These are phyloP conservation scores for Aradophagus sp. DNA, from an alignment of 1,140 invertebrate species.

Conservation along the genomic window DNA sequence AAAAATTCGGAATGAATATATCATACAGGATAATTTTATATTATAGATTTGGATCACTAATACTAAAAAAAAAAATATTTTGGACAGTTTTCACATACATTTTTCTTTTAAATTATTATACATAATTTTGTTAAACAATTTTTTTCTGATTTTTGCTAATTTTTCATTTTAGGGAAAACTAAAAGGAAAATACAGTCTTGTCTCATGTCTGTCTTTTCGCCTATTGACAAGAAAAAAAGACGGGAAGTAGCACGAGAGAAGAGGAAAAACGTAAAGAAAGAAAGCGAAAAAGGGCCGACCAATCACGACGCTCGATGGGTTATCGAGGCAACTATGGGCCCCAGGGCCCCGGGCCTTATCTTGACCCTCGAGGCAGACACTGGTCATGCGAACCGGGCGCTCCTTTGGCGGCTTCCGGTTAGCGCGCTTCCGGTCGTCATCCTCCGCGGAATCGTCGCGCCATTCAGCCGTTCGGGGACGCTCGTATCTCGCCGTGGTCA, in stretches of 20 bases:
- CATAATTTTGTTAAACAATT: too few relatives aligned
- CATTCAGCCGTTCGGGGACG: conserved; percentile 63
- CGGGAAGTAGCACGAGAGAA: not conserved
- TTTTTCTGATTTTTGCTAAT: too few relatives aligned
- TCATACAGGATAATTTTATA: too few relatives aligned
- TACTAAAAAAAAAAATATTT: too few relatives aligned
- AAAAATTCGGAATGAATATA: too few relatives aligned
- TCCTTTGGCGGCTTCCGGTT: conserved; percentile 71
- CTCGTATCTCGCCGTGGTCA: conserved; percentile 66
- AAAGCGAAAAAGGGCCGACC: conserved; percentile 15
- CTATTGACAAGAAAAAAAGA: too few relatives aligned
- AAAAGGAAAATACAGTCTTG: too few relatives aligned
- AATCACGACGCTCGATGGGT: conserved; percentile 22
- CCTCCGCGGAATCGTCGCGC: conserved; percentile 56
- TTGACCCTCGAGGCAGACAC: conserved; percentile 62
- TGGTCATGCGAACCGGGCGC: conserved; percentile 69
- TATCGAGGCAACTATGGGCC: conserved; percentile 57
- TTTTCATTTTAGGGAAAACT: too few relatives aligned
- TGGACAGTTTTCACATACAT: too few relatives aligned
- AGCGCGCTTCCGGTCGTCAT: conserved; percentile 61
- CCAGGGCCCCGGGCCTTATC: conserved; percentile 64
- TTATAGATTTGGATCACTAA: too few relatives aligned
- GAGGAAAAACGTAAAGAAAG: conserved; percentile 3
- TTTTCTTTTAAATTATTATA: too few relatives aligned
- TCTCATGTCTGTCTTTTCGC: too few relatives aligned